phyloP scores from a whole-genome alignment of 2,888 invertebrate species.

The Drosophila mayaguana region DNA sequence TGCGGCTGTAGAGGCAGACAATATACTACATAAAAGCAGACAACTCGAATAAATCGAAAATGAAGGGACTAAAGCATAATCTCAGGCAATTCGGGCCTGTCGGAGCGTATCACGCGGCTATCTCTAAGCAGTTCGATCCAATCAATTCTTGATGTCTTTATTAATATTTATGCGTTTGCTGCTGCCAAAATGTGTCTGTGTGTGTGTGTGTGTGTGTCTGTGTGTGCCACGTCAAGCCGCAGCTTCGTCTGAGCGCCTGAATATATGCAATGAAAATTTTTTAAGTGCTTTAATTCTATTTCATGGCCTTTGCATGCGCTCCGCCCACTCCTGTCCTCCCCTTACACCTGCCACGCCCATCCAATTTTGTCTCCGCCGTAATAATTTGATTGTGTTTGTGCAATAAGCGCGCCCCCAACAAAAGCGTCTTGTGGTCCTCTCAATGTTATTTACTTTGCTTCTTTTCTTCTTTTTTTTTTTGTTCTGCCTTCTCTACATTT shows the following conservation, averaged over 20 bases:
- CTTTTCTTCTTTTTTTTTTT: background rate
- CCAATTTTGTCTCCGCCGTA: constrained; percentile 12
- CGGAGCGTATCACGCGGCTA: constrained; percentile 20
- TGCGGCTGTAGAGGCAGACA: constrained; percentile 7
- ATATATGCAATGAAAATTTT: constrained; percentile 65
- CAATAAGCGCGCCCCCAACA: constrained; percentile 46
- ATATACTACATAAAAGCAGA: constrained; percentile 8
- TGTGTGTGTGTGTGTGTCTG: constrained; percentile 2
- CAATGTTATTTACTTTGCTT: constrained; percentile 48
- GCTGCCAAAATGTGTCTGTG: constrained; percentile 19
- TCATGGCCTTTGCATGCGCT: constrained; percentile 48
- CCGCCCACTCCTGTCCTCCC: background rate
- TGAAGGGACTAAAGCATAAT: constrained; percentile 11
- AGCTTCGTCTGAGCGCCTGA: constrained; percentile 27
- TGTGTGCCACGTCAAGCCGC: constrained; percentile 42
- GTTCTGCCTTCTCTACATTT: background rate
- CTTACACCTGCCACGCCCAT: background rate
- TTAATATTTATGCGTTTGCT: constrained; percentile 59
- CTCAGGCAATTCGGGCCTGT: constrained; percentile 12
- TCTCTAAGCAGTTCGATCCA: constrained; percentile 45
- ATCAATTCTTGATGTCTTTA: constrained; percentile 73
- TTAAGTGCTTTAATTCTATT: constrained; percentile 77
- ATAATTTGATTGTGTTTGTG: constrained; percentile 66
- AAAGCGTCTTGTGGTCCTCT: constrained; percentile 36
- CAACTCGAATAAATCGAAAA: constrained; percentile 11